Base-by-base conservation (phyloP, 2,113 vertebrate species). In the Chlamydotis undulata region DNA sequence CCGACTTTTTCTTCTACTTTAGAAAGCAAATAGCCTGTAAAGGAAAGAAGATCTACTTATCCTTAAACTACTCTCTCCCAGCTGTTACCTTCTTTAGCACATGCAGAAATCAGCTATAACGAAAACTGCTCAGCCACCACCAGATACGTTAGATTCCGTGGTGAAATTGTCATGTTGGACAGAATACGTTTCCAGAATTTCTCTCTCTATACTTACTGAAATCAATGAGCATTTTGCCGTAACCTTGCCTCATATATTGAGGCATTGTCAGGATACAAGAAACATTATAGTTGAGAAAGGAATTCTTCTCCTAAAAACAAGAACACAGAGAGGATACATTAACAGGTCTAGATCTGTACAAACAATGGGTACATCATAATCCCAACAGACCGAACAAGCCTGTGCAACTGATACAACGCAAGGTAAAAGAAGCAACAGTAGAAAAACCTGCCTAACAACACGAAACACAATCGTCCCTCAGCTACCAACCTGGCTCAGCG, bases 181-280 rank as follows among this genome's bases (percentile, higher is more conserved):
- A 79, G 14, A 28, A 10, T 13, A 59, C 1, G 9, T 14, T 61
- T 31, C 57, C 57, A 60, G 31, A 13, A 50, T 55, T 52, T 33
- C 16, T 24, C 35, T 55, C 41, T 47, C n/a, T 55, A 29, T 76
- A 99, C 99, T 97, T 97, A 99, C 99, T 99, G 98, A 99, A 99
- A 95, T 99, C 99, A 29, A 99, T 99, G 83, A 99, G 99, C 99
- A 99, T 99, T 98, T 99, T 99, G 93, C 99, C 99, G 5, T 99
- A 99, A 75, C 99, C 99, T 74, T 99, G 99, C 26, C 99, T 98
- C 99, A 99, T 99, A 94, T 99, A 99, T 90, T 99, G 99, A 15
- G 99, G 99, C 99, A 99, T 99, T 8, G 99, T 99, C 88, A 99
- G 98, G 97, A 99, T 99, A 94, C 99, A 99, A 63, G 99, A 99